phyloP scores from a whole-genome alignment of 2,113 vertebrate genomes.

The Synodontis membranacea region DNA sequence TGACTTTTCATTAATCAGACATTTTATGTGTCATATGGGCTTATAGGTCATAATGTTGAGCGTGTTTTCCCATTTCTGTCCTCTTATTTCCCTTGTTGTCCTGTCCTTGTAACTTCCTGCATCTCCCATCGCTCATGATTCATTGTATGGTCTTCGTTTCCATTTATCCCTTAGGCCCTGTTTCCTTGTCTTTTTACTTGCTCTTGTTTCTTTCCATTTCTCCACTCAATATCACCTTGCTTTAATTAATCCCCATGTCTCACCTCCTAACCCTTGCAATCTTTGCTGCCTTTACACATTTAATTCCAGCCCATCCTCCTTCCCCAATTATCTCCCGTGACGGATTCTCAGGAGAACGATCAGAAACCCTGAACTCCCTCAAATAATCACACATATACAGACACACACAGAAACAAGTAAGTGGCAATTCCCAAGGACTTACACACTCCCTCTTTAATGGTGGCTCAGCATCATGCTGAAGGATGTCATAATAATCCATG shows the following conservation, averaged over 20 bases:
- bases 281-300: constrained; percentile 15
- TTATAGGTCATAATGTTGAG: not conserved
- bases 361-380: constrained; percentile 2
- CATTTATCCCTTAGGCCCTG: not conserved
- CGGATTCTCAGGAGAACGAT: constrained; percentile 9
- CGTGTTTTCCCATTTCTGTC: not conserved
- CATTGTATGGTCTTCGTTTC: not conserved
- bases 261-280: constrained; percentile 1
- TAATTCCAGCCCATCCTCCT: constrained; percentile 8
- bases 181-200: not conserved
- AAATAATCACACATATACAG: constrained; percentile 22
- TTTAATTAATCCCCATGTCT: constrained; percentile 34
- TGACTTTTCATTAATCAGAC: constrained; percentile 26
- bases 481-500: constrained; percentile 48
- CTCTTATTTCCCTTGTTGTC: constrained; percentile 8
- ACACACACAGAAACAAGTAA: constrained; percentile 8
- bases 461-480: constrained; percentile 11
- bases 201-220: not conserved
- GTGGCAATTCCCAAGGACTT: constrained; percentile 32
- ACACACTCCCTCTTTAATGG: constrained; percentile 22
- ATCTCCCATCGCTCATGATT: not conserved
- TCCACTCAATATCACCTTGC: constrained; percentile 23
- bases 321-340: constrained; percentile 16
- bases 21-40: not conserved
- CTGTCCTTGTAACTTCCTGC: not conserved